Percentiles rank a stretch among this genome's conserved stretches.
Conservation (phyloP, 2,888 invertebrate species). For the Xestia c-nigrum region DNA sequence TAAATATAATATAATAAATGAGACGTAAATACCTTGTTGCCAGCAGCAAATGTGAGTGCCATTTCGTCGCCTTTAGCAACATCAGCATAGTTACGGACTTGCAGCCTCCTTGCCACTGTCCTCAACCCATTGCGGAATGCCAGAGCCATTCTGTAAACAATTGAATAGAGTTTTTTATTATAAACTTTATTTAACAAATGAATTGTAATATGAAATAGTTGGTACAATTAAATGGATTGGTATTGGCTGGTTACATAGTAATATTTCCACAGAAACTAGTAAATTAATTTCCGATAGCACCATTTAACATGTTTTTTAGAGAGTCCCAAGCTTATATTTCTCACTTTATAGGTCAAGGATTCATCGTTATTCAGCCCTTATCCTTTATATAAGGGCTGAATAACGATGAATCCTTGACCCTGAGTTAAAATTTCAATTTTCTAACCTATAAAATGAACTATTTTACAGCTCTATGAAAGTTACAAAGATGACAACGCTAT, state of each 20-base stretch:
- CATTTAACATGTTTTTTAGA: background rate
- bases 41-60: conserved; percentile 97
- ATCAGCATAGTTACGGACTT: conserved; percentile 93
- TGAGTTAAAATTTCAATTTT: conserved; percentile 11
- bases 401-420: background rate
- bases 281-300: background rate
- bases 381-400: too few relatives aligned
- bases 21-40: conserved; percentile 93
- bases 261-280: background rate
- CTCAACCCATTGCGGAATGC: conserved; percentile 88
- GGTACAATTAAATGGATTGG: too few relatives aligned
- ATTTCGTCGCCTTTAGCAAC: conserved; percentile 91
- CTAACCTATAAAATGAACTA: conserved; percentile 59
- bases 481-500: background rate
- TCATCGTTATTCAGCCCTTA: too few relatives aligned
- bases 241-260: background rate
- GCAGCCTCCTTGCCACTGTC: conserved; percentile 83
- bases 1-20: background rate
- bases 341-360: too few relatives aligned
- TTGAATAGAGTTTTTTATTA: background rate
- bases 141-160: conserved; percentile 88
- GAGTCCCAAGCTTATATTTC: background rate
- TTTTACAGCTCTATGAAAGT: background rate
- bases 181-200: background rate
- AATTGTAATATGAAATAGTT: background rate